Evolutionary conservation across 2,113 vertebrate species (phyloP).

Genomic region (Lepidothrix coronata): DNA sequence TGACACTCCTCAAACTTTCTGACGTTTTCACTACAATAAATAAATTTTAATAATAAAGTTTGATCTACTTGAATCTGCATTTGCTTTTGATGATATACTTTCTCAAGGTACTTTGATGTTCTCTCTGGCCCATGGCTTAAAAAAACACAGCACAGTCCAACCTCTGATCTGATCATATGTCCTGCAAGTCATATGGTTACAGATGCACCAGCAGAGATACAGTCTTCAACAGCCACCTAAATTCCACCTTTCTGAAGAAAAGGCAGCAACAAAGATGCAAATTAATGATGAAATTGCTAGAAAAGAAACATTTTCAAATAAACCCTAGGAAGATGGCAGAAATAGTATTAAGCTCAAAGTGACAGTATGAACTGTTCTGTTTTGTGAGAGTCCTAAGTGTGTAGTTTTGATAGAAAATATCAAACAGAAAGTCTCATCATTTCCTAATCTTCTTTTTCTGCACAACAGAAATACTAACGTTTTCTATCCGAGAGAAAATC

Average conservation of each 20-base stretch:
- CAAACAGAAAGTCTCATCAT: neutral
- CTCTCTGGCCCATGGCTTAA: neutral
- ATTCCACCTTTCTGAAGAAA: neutral
- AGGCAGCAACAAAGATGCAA: neutral
- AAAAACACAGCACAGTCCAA: neutral
- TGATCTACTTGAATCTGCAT: neutral
- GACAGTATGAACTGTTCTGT: neutral
- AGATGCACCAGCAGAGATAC: neutral
- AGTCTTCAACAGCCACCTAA: neutral
- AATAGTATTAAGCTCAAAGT: neutral
- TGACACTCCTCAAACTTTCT: neutral
- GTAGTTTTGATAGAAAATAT: neutral
- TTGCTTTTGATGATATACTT: neutral
- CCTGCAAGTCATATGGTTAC: rapidly evolving
- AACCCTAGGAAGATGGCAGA: neutral
- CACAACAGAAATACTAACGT: neutral
- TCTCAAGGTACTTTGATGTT: neutral
- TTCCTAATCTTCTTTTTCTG: neutral
- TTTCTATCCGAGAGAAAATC: neutral
- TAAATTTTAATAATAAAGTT: neutral
- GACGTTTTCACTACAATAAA: neutral
- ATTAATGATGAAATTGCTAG: neutral
- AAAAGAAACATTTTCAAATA: neutral
- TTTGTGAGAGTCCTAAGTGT: neutral
- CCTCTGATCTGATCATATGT: neutral